Evolutionary conservation across 2,888 invertebrate species (phyloP).

Genomic region (Limenitis camilla): DNA sequence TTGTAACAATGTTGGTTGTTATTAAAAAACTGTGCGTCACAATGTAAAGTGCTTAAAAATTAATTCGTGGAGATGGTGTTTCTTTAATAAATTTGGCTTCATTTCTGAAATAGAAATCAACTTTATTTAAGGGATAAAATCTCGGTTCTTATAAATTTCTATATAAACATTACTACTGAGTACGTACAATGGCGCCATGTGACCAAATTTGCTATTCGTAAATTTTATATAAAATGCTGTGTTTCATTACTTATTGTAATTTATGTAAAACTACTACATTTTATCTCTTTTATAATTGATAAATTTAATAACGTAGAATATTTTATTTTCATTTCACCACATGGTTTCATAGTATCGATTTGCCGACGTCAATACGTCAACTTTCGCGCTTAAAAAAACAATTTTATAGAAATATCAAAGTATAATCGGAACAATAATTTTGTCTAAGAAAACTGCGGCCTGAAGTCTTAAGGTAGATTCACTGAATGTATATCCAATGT

Average conservation of each 20-base stretch:
- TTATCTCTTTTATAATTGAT: neutral
- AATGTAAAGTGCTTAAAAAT: conserved; percentile 54
- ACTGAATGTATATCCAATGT: neutral
- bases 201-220: too few species aligned
- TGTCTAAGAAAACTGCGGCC: neutral
- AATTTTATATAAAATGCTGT: too few species aligned
- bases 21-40: conserved; percentile 52
- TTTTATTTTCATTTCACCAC: conserved; percentile 27
- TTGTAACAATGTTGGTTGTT: conserved; percentile 20
- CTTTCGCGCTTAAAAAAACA: conserved; percentile 36
- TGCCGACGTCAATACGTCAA: conserved; percentile 42
- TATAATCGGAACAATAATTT: neutral
- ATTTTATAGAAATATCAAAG: neutral
- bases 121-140: too few species aligned
- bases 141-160: too few species aligned
- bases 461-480: neutral
- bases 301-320: neutral
- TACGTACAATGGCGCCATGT: too few species aligned
- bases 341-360: conserved; percentile 53
- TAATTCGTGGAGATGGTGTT: conserved; percentile 48
- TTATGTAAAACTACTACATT: too few species aligned
- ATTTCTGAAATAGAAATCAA: conserved; percentile 50
- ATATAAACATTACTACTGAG: too few species aligned
- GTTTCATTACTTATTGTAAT: too few species aligned
- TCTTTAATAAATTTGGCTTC: conserved; percentile 54